Evolutionary conservation across 2,797 vertebrate genomes (phyloP).

Genomic region (Apogon talboti): DNA sequence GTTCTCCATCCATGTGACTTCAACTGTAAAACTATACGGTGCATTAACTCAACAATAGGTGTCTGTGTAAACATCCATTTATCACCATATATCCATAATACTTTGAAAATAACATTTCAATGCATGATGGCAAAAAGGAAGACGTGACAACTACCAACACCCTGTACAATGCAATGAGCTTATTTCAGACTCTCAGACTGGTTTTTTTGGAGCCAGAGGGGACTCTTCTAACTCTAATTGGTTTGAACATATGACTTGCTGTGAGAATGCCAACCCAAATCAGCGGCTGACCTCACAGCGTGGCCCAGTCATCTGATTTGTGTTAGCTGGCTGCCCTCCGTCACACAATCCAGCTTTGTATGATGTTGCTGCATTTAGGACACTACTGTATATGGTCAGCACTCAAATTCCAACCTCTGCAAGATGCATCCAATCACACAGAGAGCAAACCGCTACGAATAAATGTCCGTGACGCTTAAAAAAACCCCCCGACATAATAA

Average conservation of each 20-base stretch:
- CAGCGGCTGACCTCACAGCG: conserved; percentile 66
- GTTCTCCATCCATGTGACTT: neutral
- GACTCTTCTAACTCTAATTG: conserved; percentile 41
- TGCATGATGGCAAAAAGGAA: neutral
- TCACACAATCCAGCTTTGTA: conserved; percentile 70
- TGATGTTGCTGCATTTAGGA: conserved; percentile 43
- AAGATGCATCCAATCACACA: neutral
- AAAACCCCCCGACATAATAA: too few species aligned
- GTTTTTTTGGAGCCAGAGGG: conserved; percentile 12
- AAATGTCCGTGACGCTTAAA: conserved; percentile 39
- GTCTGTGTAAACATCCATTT: neutral
- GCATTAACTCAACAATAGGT: too few species aligned
- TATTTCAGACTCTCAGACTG: conserved; percentile 19
- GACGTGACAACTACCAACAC: neutral
- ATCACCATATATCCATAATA: neutral
- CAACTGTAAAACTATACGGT: neutral
- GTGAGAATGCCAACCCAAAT: conserved; percentile 43
- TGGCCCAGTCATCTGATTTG: conserved; percentile 75
- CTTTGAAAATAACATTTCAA: conserved; percentile 5
- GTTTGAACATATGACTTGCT: conserved; percentile 38
- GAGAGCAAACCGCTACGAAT: conserved; percentile 17
- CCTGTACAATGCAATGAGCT: conserved; percentile 31
- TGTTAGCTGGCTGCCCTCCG: conserved; percentile 73
- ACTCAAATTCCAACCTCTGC: conserved; percentile 10
- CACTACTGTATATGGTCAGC: conserved; percentile 10